These are phyloP conservation scores for Chelonus formosanus DNA, from an alignment of 2,888 invertebrate species.

Conservation along the genomic window DNA sequence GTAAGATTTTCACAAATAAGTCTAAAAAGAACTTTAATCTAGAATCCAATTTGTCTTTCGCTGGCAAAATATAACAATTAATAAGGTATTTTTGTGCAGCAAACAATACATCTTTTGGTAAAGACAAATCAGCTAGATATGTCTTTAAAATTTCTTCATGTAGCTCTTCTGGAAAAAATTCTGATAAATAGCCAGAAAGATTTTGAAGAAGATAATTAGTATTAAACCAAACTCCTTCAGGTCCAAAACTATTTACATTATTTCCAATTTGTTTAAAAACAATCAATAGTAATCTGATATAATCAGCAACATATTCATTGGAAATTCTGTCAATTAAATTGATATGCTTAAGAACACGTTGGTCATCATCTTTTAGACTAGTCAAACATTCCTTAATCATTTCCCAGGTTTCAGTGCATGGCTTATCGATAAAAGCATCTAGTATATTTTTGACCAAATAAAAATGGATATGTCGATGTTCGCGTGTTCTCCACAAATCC, in stretches of 20 bases:
- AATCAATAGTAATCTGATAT: conserved; percentile 34
- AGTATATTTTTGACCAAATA: conserved; percentile 38
- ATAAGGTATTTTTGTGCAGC: conserved; percentile 9
- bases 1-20: conserved; percentile 31
- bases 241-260: neutral
- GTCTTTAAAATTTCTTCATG: conserved; percentile 41
- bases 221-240: conserved; percentile 6
- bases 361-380: conserved; percentile 39
- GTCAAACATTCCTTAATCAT: conserved; percentile 39
- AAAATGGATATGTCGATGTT: conserved; percentile 19
- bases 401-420: conserved; percentile 41
- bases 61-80: conserved; percentile 11
- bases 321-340: conserved; percentile 15
- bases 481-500: too few relatives aligned
- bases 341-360: conserved; percentile 16
- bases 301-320: conserved; percentile 42
- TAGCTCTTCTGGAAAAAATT: conserved; percentile 45
- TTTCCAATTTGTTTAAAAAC: conserved; percentile 35
- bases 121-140: conserved; percentile 42
- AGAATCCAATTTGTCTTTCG: conserved; percentile 28
- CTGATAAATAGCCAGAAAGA: neutral
- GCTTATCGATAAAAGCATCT: conserved; percentile 40
- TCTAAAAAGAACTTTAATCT: conserved; percentile 36
- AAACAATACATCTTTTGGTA: neutral
- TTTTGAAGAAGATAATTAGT: neutral